These are phyloP conservation scores for Cygnus atratus DNA, from an alignment of 2,113 vertebrate genomes.

Conservation along the genomic window DNA sequence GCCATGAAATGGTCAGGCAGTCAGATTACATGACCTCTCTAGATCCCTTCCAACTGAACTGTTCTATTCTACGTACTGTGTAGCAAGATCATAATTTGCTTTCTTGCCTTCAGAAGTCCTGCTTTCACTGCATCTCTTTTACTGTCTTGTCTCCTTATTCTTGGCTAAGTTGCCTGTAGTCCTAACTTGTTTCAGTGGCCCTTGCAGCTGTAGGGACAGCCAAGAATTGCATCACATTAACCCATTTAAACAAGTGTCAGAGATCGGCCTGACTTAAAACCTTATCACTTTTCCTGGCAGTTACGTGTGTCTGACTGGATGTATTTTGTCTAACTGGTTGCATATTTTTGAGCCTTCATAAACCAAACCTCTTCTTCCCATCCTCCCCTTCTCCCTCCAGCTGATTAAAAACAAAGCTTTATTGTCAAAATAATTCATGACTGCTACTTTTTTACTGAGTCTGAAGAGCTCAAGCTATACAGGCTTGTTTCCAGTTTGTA, in stretches of 20 bases:
- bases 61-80: background rate
- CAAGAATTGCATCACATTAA: background rate
- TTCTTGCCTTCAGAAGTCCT: background rate
- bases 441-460: background rate
- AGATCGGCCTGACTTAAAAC: background rate
- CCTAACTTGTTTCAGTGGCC: background rate
- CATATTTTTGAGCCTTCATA: background rate
- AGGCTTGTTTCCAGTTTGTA: background rate
- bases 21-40: no score
- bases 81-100: background rate
- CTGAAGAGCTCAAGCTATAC: background rate
- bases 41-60: background rate
- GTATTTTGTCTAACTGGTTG: background rate
- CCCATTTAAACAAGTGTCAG: background rate
- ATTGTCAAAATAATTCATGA: background rate
- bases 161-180: background rate
- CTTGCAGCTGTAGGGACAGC: background rate
- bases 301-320: background rate
- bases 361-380: background rate
- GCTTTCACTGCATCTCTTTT: background rate
- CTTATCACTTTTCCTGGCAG: background rate
- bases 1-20: no score
- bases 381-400: rapidly evolving
- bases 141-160: background rate
- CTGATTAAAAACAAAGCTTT: background rate